Evolutionary conservation across 2,888 invertebrate genomes (phyloP), one percentile per base, ranked within the genome.

Genomic region (Gerosis bhagava): DNA sequence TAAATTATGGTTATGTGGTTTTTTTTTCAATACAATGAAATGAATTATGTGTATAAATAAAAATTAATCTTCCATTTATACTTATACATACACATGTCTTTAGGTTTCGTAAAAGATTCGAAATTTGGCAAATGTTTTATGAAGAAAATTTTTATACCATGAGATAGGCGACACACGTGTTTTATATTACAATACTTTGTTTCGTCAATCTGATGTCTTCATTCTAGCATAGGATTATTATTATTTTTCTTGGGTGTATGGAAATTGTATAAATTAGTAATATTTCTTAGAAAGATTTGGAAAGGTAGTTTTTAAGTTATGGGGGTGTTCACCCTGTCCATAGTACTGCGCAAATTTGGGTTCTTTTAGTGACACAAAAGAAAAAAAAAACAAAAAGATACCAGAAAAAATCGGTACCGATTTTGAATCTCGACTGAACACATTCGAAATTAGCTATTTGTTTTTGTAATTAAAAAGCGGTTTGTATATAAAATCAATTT

Each of bases 181-280:
- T n/a, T n/a, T n/a, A n/a, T n/a, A n/a, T n/a, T n/a, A n/a, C n/a
- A n/a, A n/a, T n/a, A n/a, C n/a, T n/a, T n/a, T n/a, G n/a, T n/a
- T n/a, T 73, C 70, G 57, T 65, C 53, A 64, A 66, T 73, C 57
- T 65, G 67, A 69, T 77, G 78, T 69, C 35, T 43, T 36, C 73
- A 55, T 60, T 66, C 63, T 82, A 82, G 77, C 31, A 65, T 72
- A 71, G 64, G 57, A n/a, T n/a, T n/a, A 60, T 67, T 73, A 44
- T 44, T 70, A 70, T 75, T 73, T 72, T 75, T 77, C 67, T 71
- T 67, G 69, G 80, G 84, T 86, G 83, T 84, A 83, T 79, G 86
- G 83, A 70, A 83, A 77, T 62, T 86, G 84, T 86, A 86, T 80
- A 86, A 87, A 84, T 77, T 86, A 83, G 82, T 58, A 68, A 65